A percentile compares a stretch with the other conserved stretches of the same genome.
Conservation (phyloP, 2,888 invertebrate genomes). For the Phorcus lineatus region DNA sequence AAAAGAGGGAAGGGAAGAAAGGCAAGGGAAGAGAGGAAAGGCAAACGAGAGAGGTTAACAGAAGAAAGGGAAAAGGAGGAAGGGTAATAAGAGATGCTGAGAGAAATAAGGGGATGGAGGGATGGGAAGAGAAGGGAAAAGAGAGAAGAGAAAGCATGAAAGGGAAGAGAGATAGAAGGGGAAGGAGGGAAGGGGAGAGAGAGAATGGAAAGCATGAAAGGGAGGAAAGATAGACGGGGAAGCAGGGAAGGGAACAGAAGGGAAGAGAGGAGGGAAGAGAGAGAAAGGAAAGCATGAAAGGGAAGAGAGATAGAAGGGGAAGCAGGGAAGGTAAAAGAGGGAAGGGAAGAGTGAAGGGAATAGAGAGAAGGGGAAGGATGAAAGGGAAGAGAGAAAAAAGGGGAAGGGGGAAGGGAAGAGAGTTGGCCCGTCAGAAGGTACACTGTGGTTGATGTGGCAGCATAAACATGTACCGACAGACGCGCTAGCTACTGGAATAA, state of each 20-base stretch:
- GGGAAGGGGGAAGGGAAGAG: not conserved
- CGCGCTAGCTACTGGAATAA: no score
- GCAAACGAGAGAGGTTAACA: no score
- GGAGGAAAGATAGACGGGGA: conserved; percentile 19
- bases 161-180: conserved; percentile 14
- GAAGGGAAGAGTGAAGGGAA: not conserved
- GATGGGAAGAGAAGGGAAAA: no score
- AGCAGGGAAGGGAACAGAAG: not conserved
- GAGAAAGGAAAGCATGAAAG: no score
- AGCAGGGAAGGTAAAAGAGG: not conserved
- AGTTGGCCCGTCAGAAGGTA: no score
- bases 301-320: conserved; percentile 19
- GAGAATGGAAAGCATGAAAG: no score
- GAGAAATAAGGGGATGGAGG: conserved; percentile 24
- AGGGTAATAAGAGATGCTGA: not conserved
- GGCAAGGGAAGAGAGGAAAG: not conserved
- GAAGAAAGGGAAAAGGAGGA: not conserved
- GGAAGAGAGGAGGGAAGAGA: no score
- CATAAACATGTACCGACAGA: no score
- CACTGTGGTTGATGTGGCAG: no score
- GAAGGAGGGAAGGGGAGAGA: not conserved
- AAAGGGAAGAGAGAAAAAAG: conserved; percentile 3
- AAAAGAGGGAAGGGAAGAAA: not conserved
- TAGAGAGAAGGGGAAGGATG: not conserved
- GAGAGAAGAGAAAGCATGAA: no score